Base-by-base conservation (phyloP, 2,797 vertebrate species). In the Sebastes umbrosus region DNA sequence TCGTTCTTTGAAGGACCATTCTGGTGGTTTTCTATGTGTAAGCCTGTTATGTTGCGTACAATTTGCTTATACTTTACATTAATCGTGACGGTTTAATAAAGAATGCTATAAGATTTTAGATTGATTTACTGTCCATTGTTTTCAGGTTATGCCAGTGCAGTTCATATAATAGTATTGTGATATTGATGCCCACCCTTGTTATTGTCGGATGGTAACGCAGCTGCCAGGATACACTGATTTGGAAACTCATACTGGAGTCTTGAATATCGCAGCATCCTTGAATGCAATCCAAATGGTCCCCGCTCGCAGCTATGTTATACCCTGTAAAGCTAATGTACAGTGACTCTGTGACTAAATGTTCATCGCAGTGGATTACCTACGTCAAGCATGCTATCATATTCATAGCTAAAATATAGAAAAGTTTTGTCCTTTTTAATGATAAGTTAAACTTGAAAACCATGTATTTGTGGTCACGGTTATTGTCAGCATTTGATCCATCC, bases 401-500 rank as follows among this genome's bases (percentile, higher is more conserved):
- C 13, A 34, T 9, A 13, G 11, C 4, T 77, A 4, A 29, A n/a
- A 27, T 50, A 9, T 20, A 5, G 36, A 57, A 62, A 8, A 73
- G 4, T 64, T 22, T 29, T 1, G 1, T 36, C 8, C 10, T 16
- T 67, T 39, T 52, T 39, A 25, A 65, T 82, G n/a, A 75, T 74
- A 12, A 52, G 6, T 70, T 13, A 3, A 70, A 25, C 3, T 70
- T 77, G 36, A 79, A 80, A 83, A 86, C 64, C 67, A 66, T 57
- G 57, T 64, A 74, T 83, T 71, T 80, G 32, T 79, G 62, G 67
- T 54, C 24, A 60, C 11, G 2, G 58, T 84, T 69, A 64, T 50
- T n/a, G 69, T 89, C 72, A 77, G 83, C 80, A 11, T 89, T 74
- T 80, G 71, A 90, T 86, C 82, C 36, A 29, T 77, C 63, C 36